Conservation (phyloP, 37 sponge, comb jelly and placozoan species). For the Spongilla lacustris region DNA sequence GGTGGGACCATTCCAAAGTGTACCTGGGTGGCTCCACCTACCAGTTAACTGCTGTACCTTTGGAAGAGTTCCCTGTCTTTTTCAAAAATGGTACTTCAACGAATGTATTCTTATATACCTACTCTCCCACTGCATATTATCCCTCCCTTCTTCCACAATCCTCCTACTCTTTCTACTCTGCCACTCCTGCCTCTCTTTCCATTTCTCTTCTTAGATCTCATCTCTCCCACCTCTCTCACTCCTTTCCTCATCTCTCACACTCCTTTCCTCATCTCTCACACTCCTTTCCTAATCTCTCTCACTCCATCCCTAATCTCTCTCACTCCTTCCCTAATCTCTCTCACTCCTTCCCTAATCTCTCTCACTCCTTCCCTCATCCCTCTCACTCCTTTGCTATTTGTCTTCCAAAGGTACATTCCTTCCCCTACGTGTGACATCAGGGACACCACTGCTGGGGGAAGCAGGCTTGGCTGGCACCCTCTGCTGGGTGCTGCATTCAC, state of each 20-base stretch:
- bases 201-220: neutral
- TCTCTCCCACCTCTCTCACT: neutral
- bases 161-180: conserved; percentile 21
- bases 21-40: conserved; percentile 47
- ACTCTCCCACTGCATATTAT: neutral
- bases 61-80: conserved; percentile 68
- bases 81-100: conserved; percentile 37
- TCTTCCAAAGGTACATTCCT: conserved; percentile 35
- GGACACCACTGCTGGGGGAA: conserved; percentile 22
- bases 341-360: neutral
- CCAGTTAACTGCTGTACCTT: conserved; percentile 22
- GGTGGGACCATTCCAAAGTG: conserved; percentile 55
- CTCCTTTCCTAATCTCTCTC: neutral
- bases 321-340: neutral
- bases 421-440: conserved; percentile 42
- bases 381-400: neutral
- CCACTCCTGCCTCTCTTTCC: neutral
- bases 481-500: conserved; percentile 39
- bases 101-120: neutral
- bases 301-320: neutral
- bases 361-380: neutral
- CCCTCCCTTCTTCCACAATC: neutral
- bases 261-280: neutral
- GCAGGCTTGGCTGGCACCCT: conserved; percentile 30
- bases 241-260: too few relatives aligned